Base-by-base conservation (phyloP, 2,797 vertebrate genomes). In the Rhyacichthys aspro region DNA sequence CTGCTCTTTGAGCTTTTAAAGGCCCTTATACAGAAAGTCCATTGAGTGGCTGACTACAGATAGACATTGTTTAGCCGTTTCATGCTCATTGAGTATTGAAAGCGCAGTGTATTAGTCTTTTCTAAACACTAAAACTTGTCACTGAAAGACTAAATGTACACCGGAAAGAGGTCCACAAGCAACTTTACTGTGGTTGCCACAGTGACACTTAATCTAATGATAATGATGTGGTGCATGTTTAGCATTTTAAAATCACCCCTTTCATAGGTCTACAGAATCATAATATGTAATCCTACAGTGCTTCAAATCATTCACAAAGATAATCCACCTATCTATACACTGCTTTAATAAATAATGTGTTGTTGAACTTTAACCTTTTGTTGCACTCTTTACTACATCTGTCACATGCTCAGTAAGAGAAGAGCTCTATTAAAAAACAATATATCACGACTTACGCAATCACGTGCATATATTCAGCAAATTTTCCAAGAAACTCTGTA, bases 381-480 rank as follows among this genome's bases (percentile, higher is more conserved):
- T 4, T 14, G 9, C n/a, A 48, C 14, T 42, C 66, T 74, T 63
- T 62, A 54, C 39, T 7, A 57, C 45, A 5, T 8, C 10, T 15
- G 9, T 45, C 46, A 45, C 19, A 43, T 39, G 52, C 14, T 37
- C n/a, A 11, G 38, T 11, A 7, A 48, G 18, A 49, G 69, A 56
- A 65, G 54, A 45, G 41, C 49, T 17, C 18, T 4, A n/a, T 11
- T 11, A n/a, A 45, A 63, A n/a, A 43, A 56, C 52, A 43, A 15
- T 7, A 9, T 9, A 36, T 43, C 37, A 47, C 43, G 11, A 82
- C 81, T 96, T 89, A 99, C 97, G 95, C 97, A 18, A 99, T 89
- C 19, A 87, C 91, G 1, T 94, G 95, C 96, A 98, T 97, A 91
- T 95, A 99, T 73, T 88, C 59, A 0, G 62, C 34, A 12, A 99